phyloP scores from a whole-genome alignment of 2,888 invertebrate species.

The Heliothis peltigera region DNA sequence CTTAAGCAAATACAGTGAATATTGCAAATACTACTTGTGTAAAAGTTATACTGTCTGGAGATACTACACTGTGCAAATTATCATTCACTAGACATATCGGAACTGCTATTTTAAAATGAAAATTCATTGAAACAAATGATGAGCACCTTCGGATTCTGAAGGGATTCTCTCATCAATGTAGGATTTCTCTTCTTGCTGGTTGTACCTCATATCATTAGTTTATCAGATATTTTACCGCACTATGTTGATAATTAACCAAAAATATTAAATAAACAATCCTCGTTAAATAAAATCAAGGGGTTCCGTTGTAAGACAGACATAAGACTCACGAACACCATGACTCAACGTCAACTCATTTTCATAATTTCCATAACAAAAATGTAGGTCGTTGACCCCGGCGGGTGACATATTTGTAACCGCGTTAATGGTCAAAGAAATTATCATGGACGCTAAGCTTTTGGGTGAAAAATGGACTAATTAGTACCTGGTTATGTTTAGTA shows the following conservation, averaged over 20 bases:
- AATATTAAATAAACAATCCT: conserved; percentile 10
- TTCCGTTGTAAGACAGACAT: conserved; percentile 41
- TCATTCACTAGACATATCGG: too few relatives aligned
- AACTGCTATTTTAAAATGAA: too few relatives aligned
- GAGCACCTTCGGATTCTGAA: too few relatives aligned
- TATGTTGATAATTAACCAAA: not conserved
- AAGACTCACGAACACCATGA: conserved; percentile 61
- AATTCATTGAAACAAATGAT: too few relatives aligned
- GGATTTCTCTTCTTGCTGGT: too few relatives aligned
- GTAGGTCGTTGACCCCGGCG: conserved; percentile 69
- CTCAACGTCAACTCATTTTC: conserved; percentile 77
- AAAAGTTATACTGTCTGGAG: too few relatives aligned
- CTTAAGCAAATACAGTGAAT: too few relatives aligned
- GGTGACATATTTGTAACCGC: conserved; percentile 56
- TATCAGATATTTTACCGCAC: not conserved
- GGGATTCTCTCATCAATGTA: too few relatives aligned
- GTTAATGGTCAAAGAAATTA: conserved; percentile 61
- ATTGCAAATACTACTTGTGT: too few relatives aligned
- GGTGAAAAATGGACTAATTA: conserved; percentile 49
- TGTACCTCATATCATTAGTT: not conserved
- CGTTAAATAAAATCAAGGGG: conserved; percentile 17
- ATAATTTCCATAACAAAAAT: conserved; percentile 76
- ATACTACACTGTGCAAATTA: too few relatives aligned
- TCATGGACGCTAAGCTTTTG: conserved; percentile 39
- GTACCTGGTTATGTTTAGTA: conserved; percentile 30